A percentile compares a stretch with the other conserved stretches of the same genome.
These are phyloP conservation scores for Synanthedon myopaeformis DNA, from an alignment of 2,888 invertebrate species.

Conservation along the genomic window DNA sequence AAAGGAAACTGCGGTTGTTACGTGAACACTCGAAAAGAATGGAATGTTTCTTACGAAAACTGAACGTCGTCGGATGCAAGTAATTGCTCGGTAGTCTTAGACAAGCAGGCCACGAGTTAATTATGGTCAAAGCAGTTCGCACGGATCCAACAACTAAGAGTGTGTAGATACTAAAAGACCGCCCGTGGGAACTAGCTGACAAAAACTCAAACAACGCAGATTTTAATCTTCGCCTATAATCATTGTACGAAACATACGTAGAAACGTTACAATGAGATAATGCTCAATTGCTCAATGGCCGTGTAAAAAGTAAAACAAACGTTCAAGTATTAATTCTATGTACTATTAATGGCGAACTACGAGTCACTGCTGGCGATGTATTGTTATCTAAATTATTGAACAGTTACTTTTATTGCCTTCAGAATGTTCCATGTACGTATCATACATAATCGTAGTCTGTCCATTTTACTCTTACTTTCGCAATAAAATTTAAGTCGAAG, in stretches of 20 bases:
- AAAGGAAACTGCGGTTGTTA: slow-evolving; percentile 35
- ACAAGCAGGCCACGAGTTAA: slow-evolving; percentile 28
- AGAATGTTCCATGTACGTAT: too few relatives aligned
- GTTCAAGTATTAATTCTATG: too few relatives aligned
- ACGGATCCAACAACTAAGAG: slow-evolving; percentile 31
- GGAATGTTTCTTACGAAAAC: slow-evolving; percentile 52
- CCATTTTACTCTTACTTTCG: too few relatives aligned
- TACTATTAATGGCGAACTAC: too few relatives aligned
- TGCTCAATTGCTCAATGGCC: slow-evolving; percentile 35
- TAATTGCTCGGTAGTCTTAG: slow-evolving; percentile 29
- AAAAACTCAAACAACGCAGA: slow-evolving; percentile 38
- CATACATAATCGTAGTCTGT: too few relatives aligned
- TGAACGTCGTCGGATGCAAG: slow-evolving; percentile 51
- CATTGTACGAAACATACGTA: slow-evolving; percentile 20
- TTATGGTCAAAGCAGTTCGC: slow-evolving; percentile 39
- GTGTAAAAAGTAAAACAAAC: slow-evolving; percentile 26
- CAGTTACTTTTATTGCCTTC: too few relatives aligned
- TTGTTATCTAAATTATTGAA: too few relatives aligned
- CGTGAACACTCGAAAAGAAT: slow-evolving; percentile 46
- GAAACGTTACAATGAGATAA: slow-evolving; percentile 46
- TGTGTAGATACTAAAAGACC: slow-evolving; percentile 11
- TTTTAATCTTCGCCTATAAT: slow-evolving; percentile 32
- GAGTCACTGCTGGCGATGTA: too few relatives aligned
- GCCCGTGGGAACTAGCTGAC: slow-evolving; percentile 34
- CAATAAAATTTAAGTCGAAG: too few relatives aligned